These are phyloP conservation scores for Portunus trituberculatus DNA, from an alignment of 1,140 invertebrate genomes.

Conservation along the genomic window DNA sequence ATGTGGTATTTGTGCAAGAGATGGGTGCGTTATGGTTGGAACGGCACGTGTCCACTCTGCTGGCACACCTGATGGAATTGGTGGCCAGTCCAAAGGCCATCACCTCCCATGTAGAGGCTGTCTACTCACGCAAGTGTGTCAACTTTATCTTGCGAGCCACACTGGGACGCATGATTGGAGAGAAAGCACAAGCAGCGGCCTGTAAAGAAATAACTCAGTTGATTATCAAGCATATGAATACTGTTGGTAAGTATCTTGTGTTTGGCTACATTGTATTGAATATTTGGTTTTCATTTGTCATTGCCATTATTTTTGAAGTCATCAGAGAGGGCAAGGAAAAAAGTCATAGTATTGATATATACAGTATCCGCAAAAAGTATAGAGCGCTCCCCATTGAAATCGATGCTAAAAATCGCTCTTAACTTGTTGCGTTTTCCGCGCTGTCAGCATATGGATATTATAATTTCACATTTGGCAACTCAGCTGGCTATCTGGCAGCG, in stretches of 20 bases:
- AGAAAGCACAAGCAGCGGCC: slow-evolving; percentile 97
- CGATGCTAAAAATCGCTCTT: too few species aligned
- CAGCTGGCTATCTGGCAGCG: too few species aligned
- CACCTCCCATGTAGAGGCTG: slow-evolving; percentile 94
- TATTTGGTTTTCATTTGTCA: too few species aligned
- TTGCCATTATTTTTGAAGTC: too few species aligned
- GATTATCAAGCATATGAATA: slow-evolving; percentile 96
- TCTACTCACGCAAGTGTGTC: slow-evolving; percentile 98
- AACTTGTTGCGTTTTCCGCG: too few species aligned
- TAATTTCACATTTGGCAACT: too few species aligned
- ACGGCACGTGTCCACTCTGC: slow-evolving; percentile 91
- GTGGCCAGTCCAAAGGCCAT: slow-evolving; percentile 86
- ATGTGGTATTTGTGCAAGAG: slow-evolving; percentile 85
- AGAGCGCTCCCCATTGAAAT: too few species aligned
- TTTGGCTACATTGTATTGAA: too few species aligned
- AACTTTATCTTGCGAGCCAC: slow-evolving; percentile 96
- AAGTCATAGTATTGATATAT: too few species aligned
- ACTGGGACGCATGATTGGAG: slow-evolving; percentile 95
- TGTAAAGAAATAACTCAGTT: slow-evolving; percentile 96
- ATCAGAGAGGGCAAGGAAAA: too few species aligned
- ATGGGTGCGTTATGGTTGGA: slow-evolving; percentile 97
- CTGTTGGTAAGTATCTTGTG: slow-evolving; percentile 83
- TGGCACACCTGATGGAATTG: slow-evolving; percentile 94
- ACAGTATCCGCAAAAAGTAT: too few species aligned
- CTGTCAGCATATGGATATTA: too few species aligned